These are phyloP conservation scores for Holocentrus rufus DNA, from an alignment of 2,797 vertebrate genomes.

Conservation along the genomic window DNA sequence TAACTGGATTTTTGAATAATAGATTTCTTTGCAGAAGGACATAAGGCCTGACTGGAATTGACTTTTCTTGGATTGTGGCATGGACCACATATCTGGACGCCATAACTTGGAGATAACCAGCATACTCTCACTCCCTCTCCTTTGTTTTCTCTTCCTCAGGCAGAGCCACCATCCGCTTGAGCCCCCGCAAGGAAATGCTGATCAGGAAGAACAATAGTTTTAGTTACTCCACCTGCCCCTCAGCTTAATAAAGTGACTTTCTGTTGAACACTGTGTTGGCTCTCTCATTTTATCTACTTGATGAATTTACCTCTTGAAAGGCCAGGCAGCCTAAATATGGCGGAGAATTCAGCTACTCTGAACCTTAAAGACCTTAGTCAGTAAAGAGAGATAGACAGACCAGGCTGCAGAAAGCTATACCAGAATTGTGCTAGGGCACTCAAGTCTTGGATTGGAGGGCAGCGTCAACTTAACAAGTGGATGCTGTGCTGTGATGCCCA, in stretches of 20 bases:
- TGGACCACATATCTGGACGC: constrained; percentile 21
- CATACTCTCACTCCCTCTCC: background rate
- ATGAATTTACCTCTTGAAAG: constrained; percentile 42
- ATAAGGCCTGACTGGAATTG: constrained; percentile 31
- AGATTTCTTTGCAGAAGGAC: constrained; percentile 4
- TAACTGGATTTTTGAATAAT: constrained; percentile 23
- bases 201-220: constrained; percentile 39
- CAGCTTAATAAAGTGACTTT: constrained; percentile 77
- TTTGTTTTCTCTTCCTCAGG: constrained; percentile 21
- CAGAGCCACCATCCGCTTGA: constrained; percentile 40
- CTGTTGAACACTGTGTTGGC: constrained; percentile 73
- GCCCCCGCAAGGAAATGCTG: constrained; percentile 14
- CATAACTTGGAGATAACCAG: constrained; percentile 30
- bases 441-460: constrained; percentile 15
- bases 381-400: constrained; percentile 48
- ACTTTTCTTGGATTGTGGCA: constrained; percentile 1
- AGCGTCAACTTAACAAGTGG: background rate
- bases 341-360: constrained; percentile 23
- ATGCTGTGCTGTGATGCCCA: constrained; percentile 8
- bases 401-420: constrained; percentile 21
- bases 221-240: constrained; percentile 49
- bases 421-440: background rate
- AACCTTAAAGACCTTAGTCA: constrained; percentile 33
- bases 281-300: constrained; percentile 65
- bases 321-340: constrained; percentile 24